Evolutionary conservation across 1,140 invertebrate species (phyloP).

Genomic region (Diabrotica virgifera): DNA sequence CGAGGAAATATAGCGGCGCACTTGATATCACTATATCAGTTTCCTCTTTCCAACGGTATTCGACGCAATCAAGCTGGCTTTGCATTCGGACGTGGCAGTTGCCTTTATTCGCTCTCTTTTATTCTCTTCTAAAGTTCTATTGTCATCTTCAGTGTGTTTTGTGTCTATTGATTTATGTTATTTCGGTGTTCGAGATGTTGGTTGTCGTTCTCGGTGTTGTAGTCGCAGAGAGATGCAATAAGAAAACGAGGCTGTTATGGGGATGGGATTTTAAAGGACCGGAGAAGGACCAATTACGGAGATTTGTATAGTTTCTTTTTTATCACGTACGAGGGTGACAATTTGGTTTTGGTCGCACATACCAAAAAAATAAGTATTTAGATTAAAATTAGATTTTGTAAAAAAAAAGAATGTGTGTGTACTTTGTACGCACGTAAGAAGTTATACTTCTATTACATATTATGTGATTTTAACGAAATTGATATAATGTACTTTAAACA

Average conservation of each 20-base stretch:
- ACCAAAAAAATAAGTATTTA: too few species aligned
- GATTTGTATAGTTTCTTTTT: background rate
- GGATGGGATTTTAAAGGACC: background rate
- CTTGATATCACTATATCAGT: slow-evolving; percentile 26
- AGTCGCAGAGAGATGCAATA: background rate
- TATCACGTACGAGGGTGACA: too few species aligned
- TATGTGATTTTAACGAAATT: too few species aligned
- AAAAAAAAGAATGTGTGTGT: too few species aligned
- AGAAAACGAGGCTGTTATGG: background rate
- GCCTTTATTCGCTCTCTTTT: slow-evolving; percentile 17
- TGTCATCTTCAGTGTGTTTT: background rate
- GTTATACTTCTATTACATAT: too few species aligned
- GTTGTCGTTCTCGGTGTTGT: background rate
- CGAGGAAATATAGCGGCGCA: slow-evolving; percentile 28
- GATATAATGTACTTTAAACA: too few species aligned
- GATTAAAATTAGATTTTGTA: too few species aligned
- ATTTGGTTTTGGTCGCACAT: too few species aligned
- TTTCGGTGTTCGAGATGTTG: background rate
- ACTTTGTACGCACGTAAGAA: too few species aligned
- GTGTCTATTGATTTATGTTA: slow-evolving; percentile 3
- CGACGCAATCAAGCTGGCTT: slow-evolving; percentile 21
- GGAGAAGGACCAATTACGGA: background rate
- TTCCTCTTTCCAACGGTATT: slow-evolving; percentile 20
- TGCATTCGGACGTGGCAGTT: slow-evolving; percentile 19
- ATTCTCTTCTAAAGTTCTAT: background rate